A percentile compares a stretch with the other conserved stretches of the same genome.
Evolutionary conservation across 2,888 invertebrate species (phyloP).

Genomic region (Mythimna pallens): DNA sequence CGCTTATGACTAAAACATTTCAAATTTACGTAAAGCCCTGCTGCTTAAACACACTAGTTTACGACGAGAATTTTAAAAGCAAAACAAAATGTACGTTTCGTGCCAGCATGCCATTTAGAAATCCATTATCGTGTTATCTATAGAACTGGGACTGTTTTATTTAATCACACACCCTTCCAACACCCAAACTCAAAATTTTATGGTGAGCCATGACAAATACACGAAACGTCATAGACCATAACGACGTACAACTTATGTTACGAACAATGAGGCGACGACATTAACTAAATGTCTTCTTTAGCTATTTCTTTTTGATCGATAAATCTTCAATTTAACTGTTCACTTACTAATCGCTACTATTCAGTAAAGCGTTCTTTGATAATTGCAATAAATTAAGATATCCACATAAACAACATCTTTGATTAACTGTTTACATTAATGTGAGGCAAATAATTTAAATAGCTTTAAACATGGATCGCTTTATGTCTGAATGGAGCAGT

Average conservation of each 20-base stretch:
- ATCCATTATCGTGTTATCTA: conserved; percentile 70
- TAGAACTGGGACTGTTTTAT: conserved; percentile 61
- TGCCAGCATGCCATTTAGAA: conserved; percentile 68
- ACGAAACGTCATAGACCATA: conserved; percentile 22
- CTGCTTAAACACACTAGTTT: conserved; percentile 46
- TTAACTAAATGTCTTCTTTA: conserved; percentile 23
- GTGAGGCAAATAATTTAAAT: conserved; percentile 54
- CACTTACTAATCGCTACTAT: conserved; percentile 21
- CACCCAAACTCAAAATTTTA: conserved; percentile 46
- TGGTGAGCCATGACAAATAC: conserved; percentile 45
- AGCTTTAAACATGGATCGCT: conserved; percentile 40
- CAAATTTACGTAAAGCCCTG: conserved; percentile 44
- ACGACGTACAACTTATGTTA: conserved; percentile 35
- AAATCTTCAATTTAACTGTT: conserved; percentile 36
- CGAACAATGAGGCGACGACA: conserved; percentile 25
- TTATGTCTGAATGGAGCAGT: conserved; percentile 39
- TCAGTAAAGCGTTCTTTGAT: conserved; percentile 37
- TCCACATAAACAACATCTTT: conserved; percentile 50
- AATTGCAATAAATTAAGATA: conserved; percentile 47
- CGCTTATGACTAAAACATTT: conserved; percentile 48
- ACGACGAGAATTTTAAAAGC: conserved; percentile 56
- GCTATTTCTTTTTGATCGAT: no score
- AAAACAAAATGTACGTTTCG: conserved; percentile 62
- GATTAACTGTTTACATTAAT: conserved; percentile 52
- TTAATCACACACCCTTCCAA: conserved; percentile 62